Evolutionary conservation across 2,113 vertebrate genomes (phyloP).

Genomic region (Vulpes lagopus): DNA sequence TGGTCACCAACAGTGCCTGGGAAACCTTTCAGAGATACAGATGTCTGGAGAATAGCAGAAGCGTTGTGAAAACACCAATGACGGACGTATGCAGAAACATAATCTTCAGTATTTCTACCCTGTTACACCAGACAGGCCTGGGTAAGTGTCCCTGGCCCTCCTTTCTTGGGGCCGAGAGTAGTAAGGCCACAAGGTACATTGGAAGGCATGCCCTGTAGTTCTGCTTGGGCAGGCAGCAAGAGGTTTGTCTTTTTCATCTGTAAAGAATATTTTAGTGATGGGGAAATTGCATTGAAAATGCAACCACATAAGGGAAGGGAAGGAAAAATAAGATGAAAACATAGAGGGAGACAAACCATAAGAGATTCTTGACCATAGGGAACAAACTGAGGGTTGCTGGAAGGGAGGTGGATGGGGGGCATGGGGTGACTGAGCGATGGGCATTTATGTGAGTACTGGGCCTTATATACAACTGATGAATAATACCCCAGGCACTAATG

Average conservation of each 20-base stretch:
- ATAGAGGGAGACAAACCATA: neutral
- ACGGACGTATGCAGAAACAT: conserved; percentile 96
- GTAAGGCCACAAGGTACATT: accelerated
- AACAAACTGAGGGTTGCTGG: neutral
- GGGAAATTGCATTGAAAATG: neutral
- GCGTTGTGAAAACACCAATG: conserved; percentile 94
- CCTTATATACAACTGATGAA: neutral
- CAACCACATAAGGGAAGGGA: neutral
- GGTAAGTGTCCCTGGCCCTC: conserved; percentile 85
- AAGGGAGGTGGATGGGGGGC: too few relatives aligned
- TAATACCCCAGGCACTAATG: neutral
- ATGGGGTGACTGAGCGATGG: neutral
- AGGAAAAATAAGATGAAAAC: neutral
- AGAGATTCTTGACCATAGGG: neutral
- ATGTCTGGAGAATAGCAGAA: conserved; percentile 96
- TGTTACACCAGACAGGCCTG: conserved; percentile 93
- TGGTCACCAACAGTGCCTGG: conserved; percentile 91
- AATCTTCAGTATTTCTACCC: conserved; percentile 96
- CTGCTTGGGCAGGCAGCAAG: neutral
- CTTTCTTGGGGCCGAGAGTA: neutral
- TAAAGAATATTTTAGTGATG: neutral
- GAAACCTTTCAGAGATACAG: conserved; percentile 97
- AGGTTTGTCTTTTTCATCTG: neutral
- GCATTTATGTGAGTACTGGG: neutral
- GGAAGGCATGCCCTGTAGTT: accelerated